Base-by-base conservation (phyloP, 2,797 vertebrate genomes). In the Malacoctenus gilli region DNA sequence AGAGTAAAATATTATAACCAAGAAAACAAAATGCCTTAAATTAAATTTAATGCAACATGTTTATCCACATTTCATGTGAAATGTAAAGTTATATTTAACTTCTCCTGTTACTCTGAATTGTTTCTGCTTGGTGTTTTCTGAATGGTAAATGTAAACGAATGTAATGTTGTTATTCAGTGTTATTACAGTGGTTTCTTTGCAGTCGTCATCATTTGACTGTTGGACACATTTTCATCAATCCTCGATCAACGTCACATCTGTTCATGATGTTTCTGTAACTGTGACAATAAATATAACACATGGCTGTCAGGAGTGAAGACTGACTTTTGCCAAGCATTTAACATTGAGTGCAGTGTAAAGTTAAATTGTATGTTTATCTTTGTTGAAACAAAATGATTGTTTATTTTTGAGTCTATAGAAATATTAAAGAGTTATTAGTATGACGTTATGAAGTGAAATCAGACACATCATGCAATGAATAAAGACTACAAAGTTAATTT, bases 21-120 rank as follows among this genome's bases (percentile, higher is more conserved):
- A 4, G 19, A 57, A 46, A 12, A 30, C 11, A 61, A 73, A 55
- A 68, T 61, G 84, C 83, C 83, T 89, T 87, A 83, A 85, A 75
- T 35, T 40, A 63, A 62, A 63, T 9, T n/a, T 39, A 37, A 80
- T 69, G 52, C 56, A 69, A 78, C 48, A 5, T 11, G 20, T 66
- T n/a, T 75, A 53, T 70, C 14, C 14, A 44, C 40, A 1, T 25
- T 23, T 58, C 49, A 20, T 62, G 38, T 37, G 22, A 67, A 38
- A 69, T 61, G 13, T 55, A 25, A 34, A 30, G 55, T 43, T 70
- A 34, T 61, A 59, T 81, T 71, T 5, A 42, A 38, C 61, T 42
- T 58, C 38, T 47, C 12, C 35, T 48, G 30, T 61, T 35, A 28
- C 43, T 63, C 56, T 14, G 23, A 48, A 44, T 22, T 44, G 44